These are phyloP conservation scores for Hemithea aestivaria DNA, from an alignment of 2,888 invertebrate genomes.

Conservation along the genomic window DNA sequence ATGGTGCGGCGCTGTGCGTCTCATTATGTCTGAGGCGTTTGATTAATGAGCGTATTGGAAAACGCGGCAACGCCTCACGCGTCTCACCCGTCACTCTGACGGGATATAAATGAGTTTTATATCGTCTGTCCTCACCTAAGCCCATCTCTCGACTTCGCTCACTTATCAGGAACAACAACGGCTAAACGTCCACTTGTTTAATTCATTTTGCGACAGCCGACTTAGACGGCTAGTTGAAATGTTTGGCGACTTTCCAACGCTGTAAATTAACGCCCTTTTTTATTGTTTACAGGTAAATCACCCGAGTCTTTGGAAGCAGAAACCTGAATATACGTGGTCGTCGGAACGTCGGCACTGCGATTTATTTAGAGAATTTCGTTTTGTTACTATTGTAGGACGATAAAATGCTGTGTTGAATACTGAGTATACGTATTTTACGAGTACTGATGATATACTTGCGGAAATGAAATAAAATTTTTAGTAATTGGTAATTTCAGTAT, in stretches of 20 bases:
- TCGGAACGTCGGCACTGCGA: conserved; percentile 25
- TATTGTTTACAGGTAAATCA: conserved; percentile 76
- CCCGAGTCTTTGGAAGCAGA: conserved; percentile 53
- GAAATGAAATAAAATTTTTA: conserved; percentile 21
- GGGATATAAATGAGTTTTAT: conserved; percentile 75
- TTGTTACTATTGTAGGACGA: conserved; percentile 25
- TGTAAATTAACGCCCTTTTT: conserved; percentile 74
- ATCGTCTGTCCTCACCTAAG: conserved; percentile 73
- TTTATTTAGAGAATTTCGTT: conserved; percentile 32
- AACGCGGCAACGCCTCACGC: conserved; percentile 68
- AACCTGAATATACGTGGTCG: conserved; percentile 48
- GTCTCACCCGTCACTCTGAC: conserved; percentile 53
- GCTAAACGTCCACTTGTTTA: conserved; percentile 63
- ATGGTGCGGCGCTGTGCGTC: conserved; percentile 61
- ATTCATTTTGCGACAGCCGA: conserved; percentile 68
- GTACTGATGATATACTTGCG: conserved; percentile 6
- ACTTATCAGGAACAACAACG: conserved; percentile 57
- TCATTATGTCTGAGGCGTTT: conserved; percentile 70
- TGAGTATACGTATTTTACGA: conserved; percentile 13
- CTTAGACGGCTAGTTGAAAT: conserved; percentile 73
- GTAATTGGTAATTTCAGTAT: conserved; percentile 17
- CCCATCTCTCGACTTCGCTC: conserved; percentile 62
- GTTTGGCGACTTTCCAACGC: conserved; percentile 68
- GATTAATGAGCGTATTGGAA: conserved; percentile 76
- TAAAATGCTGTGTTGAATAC: conserved; percentile 13